Base-by-base conservation (phyloP, 1,140 invertebrate species). In the Brevipalpus yothersi region DNA sequence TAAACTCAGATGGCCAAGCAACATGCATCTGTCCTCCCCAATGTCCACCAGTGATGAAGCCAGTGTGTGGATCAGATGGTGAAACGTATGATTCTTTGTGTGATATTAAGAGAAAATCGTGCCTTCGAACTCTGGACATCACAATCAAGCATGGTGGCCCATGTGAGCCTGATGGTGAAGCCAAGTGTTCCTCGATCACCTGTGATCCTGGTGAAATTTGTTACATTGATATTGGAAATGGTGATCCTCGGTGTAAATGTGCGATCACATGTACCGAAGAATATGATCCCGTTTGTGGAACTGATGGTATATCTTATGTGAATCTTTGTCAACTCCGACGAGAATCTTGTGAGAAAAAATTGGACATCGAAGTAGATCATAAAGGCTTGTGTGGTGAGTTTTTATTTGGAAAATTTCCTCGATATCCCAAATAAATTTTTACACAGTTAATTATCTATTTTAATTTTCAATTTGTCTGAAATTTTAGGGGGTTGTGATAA, bases 391-490 rank as follows among this genome's bases (percentile, higher is more conserved):
- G 86, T 75, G 83, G 85, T 88, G 73, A 84, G 84, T 79, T n/a
- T 10, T 51, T 17, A 56, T 60, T 60, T 3, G 5, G 11, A 45
- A 42, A 62, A 21, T 93, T 87, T 70, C 78, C 82, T n/a, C 78
- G 81, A 53, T 83, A 89, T 72, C 88, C 86, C 72, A 68, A 70
- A 61, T 85, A 86, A 1, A 84, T 92, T n/a, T 92, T 87, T 73
- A 80, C 23, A 82, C 86, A 69, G 79, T 82, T 10, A 89, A 85
- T 72, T 75, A 65, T 74, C 78, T 49, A 76, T 79, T 55, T 76
- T 81, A 64, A 83, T 88, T 65, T 75, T 73, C 55, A 77, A 86
- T 21, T 89, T 23, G 79, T 80, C 15, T 82, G 90, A 70, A 73
- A 76, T 58, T 84, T 84, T 61, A 89, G 85, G 67, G 86, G 85